Conservation (phyloP, 2,113 vertebrate genomes). For the Protobothrops mucrosquamatus region DNA sequence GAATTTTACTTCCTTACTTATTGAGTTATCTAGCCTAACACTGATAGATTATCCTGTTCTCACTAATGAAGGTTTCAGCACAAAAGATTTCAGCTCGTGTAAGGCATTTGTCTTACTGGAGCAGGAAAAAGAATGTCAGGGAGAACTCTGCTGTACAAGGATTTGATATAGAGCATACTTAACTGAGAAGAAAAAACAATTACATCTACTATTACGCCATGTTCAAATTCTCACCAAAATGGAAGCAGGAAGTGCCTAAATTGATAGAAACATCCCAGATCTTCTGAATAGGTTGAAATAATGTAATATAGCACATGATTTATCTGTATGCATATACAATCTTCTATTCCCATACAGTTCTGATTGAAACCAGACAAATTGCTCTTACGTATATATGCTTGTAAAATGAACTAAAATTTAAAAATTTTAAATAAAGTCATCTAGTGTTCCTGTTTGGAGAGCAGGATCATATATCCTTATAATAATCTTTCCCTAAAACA, state of each 20-base stretch:
- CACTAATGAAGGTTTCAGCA: background rate
- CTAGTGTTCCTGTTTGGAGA: background rate
- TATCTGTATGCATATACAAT: constrained; percentile 1
- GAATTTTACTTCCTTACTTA: constrained; percentile 2
- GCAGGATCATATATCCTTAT: background rate
- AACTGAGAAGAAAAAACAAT: constrained; percentile 7
- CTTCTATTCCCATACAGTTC: background rate
- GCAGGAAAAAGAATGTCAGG: background rate
- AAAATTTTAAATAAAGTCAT: background rate
- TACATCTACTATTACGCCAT: constrained; percentile 29
- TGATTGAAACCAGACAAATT: constrained; percentile 12
- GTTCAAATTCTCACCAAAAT: constrained; percentile 24
- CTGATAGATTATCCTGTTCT: background rate
- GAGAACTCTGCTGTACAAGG: background rate
- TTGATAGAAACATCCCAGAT: constrained; percentile 20
- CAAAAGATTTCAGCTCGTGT: constrained; percentile 4
- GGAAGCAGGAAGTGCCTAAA: background rate
- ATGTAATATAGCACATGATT: constrained; percentile 9
- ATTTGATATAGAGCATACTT: constrained; percentile 5
- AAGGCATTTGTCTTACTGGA: background rate
- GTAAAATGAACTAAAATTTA: constrained; percentile 10
- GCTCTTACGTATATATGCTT: background rate
- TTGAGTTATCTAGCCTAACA: background rate
- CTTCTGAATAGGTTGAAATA: constrained; percentile 21
- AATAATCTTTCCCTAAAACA: background rate